Evolutionary conservation across 2,113 vertebrate genomes (phyloP).

Genomic region (Hippopotamus amphibius): DNA sequence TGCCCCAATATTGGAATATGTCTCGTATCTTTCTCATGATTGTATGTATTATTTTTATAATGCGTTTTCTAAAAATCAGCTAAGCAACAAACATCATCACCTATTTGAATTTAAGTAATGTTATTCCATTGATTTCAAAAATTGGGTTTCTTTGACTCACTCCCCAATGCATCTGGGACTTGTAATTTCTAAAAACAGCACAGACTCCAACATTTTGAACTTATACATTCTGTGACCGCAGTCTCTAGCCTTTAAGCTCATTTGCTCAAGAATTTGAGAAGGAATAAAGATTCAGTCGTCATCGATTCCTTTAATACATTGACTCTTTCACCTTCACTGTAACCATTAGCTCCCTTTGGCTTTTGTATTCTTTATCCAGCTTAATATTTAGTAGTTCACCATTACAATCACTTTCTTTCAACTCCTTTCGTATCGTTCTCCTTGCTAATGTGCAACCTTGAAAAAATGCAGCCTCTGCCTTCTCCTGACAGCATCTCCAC

Average conservation of each 20-base stretch:
- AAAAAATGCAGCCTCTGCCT: neutral
- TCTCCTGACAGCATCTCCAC: neutral
- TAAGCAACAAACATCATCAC: too few species aligned
- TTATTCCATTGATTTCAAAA: neutral
- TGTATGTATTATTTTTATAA: too few species aligned
- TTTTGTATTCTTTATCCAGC: neutral
- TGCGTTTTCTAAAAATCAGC: too few species aligned
- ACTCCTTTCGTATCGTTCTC: neutral
- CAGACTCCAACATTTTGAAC: neutral
- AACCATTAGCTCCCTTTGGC: neutral
- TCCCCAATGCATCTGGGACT: neutral
- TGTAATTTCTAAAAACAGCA: neutral
- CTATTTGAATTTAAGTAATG: neutral
- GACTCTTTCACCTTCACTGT: neutral
- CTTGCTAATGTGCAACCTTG: neutral
- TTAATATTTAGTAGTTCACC: neutral
- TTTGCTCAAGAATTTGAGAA: neutral
- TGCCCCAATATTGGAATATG: too few species aligned
- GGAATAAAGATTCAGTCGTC: neutral
- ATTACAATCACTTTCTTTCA: neutral
- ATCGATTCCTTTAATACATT: neutral
- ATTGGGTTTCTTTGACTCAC: neutral
- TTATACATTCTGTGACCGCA: neutral
- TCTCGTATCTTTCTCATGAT: too few species aligned
- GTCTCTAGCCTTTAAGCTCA: neutral